Conservation (phyloP, 1,140 invertebrate species). For the Leptopilina clavipes region DNA sequence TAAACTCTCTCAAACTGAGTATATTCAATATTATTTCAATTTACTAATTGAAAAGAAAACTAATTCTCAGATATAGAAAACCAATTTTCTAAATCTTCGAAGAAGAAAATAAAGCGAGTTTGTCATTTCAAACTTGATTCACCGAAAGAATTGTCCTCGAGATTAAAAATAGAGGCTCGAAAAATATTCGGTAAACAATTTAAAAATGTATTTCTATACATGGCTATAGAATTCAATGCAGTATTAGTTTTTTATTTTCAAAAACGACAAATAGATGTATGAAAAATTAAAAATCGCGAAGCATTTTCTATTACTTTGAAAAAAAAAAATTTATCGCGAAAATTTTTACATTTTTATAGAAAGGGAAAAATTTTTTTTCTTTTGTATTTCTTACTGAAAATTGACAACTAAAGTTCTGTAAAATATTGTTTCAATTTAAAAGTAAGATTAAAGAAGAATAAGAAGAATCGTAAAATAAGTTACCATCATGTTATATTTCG, state of each 20-base stretch:
- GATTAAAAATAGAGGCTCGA: not conserved
- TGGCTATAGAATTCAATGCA: conserved; percentile 10
- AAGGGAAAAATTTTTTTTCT: not conserved
- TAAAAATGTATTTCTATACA: not conserved
- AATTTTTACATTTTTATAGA: too few relatives aligned
- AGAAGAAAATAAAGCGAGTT: not conserved
- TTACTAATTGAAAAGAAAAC: too few relatives aligned
- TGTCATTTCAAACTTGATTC: not conserved
- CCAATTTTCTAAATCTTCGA: not conserved
- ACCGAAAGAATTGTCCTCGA: not conserved
- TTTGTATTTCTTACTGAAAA: not conserved
- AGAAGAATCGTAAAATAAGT: not conserved
- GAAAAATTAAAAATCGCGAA: not conserved
- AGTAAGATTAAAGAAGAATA: not conserved
- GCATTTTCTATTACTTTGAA: too few relatives aligned
- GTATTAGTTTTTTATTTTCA: conserved; percentile 23
- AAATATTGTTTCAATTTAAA: not conserved
- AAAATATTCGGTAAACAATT: not conserved
- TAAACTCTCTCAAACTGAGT: conserved; percentile 43
- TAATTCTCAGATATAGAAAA: too few relatives aligned
- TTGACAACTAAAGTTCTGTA: not conserved
- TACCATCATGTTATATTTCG: conserved; percentile 28
- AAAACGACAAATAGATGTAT: not conserved
- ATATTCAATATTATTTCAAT: too few relatives aligned
- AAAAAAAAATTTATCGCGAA: too few relatives aligned